Evolutionary conservation across 2,888 invertebrate genomes (phyloP).

Genomic region (Clunio marinus): DNA sequence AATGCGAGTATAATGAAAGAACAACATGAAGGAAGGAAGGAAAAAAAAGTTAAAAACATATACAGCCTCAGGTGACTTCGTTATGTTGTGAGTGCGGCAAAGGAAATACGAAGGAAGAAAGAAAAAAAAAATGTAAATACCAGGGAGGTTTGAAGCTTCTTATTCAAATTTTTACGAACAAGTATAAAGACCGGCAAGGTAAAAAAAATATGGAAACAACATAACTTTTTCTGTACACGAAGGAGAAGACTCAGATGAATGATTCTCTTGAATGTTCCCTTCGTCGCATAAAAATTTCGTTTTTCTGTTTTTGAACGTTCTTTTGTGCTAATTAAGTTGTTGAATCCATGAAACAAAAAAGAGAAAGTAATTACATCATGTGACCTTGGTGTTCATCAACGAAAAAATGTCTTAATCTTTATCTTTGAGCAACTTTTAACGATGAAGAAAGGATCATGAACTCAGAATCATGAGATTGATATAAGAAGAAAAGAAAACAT

Average conservation of each 20-base stretch:
- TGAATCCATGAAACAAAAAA: background rate
- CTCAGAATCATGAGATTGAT: too few species aligned
- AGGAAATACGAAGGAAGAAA: background rate
- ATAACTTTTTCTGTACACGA: background rate
- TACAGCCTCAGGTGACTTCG: slow-evolving; percentile 19
- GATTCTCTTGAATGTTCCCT: too few species aligned
- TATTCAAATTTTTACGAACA: background rate
- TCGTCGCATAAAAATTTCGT: slow-evolving; percentile 3
- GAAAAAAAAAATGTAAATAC: background rate
- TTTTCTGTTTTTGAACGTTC: background rate
- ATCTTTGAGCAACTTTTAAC: too few species aligned
- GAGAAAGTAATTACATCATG: background rate
- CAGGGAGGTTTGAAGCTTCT: background rate
- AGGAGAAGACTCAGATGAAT: too few species aligned
- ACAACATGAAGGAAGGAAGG: slow-evolving; percentile 24
- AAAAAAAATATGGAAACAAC: background rate
- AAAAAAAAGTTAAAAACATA: background rate
- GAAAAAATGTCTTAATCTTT: too few species aligned
- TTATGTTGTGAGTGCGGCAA: background rate
- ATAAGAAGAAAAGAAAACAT: too few species aligned
- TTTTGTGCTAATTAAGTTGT: background rate
- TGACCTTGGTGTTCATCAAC: background rate
- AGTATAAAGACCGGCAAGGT: too few species aligned
- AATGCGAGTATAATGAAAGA: slow-evolving; percentile 30
- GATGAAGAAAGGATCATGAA: too few species aligned